phyloP scores from a whole-genome alignment of 2,113 vertebrate genomes.

The Muntiacus reevesi region DNA sequence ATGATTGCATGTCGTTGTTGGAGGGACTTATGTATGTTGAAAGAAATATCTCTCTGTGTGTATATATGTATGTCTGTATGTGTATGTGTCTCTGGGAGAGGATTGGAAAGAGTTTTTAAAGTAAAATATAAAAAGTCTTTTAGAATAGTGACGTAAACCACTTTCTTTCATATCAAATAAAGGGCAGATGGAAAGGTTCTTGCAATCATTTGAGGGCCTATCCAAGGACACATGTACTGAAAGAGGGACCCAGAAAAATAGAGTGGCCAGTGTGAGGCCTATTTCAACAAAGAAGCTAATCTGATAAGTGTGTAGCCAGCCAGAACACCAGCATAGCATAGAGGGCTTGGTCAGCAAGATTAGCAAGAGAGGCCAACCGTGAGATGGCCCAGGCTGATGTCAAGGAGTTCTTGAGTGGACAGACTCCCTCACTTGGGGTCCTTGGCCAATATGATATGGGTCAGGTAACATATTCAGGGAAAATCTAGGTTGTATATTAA shows the following conservation, averaged over 20 bases:
- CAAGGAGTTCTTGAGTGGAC: not conserved
- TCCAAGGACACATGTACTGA: not conserved
- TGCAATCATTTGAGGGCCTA: not conserved
- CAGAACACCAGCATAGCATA: not conserved
- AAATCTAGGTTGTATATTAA: not conserved
- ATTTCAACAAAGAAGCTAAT: not conserved
- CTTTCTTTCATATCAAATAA: not conserved
- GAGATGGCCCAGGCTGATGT: not conserved
- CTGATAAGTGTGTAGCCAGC: not conserved
- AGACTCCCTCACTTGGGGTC: not conserved
- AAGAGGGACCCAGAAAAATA: not conserved
- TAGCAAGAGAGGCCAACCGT: not conserved
- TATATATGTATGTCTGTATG: not conserved
- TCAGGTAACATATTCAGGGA: not conserved
- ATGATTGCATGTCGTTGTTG: not conserved
- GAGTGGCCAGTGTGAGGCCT: not conserved
- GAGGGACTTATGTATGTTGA: not conserved
- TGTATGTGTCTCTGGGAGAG: not conserved
- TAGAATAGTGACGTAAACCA: not conserved
- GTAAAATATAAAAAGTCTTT: not conserved
- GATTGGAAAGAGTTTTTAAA: not conserved
- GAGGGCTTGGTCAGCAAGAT: not conserved
- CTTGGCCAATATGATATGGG: not conserved
- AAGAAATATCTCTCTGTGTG: not conserved
- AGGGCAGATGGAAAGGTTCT: not conserved